Evolutionary conservation across 2,113 vertebrate genomes (phyloP), one percentile per base, ranked within the genome.

Genomic region (Upupa epops): DNA sequence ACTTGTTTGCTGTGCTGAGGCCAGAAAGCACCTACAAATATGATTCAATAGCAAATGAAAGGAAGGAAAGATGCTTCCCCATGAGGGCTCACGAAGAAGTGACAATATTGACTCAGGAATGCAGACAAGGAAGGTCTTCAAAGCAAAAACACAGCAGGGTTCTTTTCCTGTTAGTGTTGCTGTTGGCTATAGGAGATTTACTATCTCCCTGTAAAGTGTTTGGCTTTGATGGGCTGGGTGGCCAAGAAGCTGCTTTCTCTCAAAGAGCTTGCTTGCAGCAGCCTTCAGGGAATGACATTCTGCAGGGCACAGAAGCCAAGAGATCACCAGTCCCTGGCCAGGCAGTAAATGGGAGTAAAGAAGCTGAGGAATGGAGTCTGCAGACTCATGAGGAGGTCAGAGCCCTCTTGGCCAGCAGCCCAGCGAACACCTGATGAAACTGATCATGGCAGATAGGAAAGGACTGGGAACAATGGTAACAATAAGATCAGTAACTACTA

Each of bases 341-440:
- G 45, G n/a, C 58, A 78, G 49, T 17, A 68, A 71, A 70, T 9
- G 9, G 29, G 37, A 86, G 16, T 8, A 54, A 75, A 69, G 16
- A 17, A 75, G 34, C 8, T 2, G 6, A 45, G 46, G 34, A 83
- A 72, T 4, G 32, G 45, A 79, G 36, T 8, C 55, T 69, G 25
- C 20, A 90, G 15, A 32, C 8, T 5, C 3, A 3, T 9, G 21
- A 68, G 26, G 32, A 52, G 18, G 42, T 63, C 31, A 20, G 36
- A 42, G 42, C 36, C 36, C n/a, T 17, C 1, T 26, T 68, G 77
- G 13, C 36, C 77, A 32, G 55, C 49, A 88, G 76, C 7, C 16
- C 19, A 32, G 25, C 7, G 8, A 46, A 1, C 21, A 42, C 37
- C 2, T 0, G 8, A 4, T 20, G 51, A 69, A 88, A 48, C 19